phyloP scores from a whole-genome alignment of 2,797 vertebrate genomes.

The Neosilurus mollespiculum region DNA sequence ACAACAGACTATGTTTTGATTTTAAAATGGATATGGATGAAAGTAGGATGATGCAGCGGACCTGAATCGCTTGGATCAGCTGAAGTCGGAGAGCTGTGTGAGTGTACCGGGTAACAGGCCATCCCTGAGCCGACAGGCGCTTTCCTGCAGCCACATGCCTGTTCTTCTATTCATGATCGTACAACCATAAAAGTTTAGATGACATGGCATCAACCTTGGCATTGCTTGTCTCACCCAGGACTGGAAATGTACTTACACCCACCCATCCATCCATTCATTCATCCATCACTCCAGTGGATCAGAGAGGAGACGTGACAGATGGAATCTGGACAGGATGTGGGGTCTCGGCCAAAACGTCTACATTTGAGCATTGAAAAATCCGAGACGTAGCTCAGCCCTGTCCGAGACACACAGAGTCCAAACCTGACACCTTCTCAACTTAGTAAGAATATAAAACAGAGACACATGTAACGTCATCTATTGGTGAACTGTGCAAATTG shows the following conservation, averaged over 20 bases:
- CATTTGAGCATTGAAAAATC: not conserved
- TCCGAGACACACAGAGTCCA: not conserved
- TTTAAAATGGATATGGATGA: not conserved
- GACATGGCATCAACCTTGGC: conserved; percentile 37
- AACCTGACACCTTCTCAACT: not conserved
- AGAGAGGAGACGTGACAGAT: not conserved
- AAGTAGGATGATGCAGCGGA: not conserved
- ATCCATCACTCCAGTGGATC: not conserved
- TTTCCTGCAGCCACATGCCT: conserved; percentile 11
- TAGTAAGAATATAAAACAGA: no score
- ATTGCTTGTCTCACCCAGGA: not conserved
- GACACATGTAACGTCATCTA: not conserved
- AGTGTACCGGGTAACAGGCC: not conserved
- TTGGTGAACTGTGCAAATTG: not conserved
- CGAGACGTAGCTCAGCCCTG: not conserved
- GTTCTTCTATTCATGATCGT: conserved; percentile 27
- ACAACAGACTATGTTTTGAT: not conserved
- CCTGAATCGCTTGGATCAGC: not conserved
- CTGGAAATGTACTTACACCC: conserved; percentile 43
- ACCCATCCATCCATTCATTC: conserved; percentile 11
- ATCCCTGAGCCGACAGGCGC: not conserved
- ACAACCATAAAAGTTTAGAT: conserved; percentile 2
- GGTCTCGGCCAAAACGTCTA: not conserved
- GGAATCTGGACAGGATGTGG: not conserved
- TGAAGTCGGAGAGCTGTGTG: not conserved